Conservation (phyloP, 2,113 vertebrate genomes). For the Hepsetus odoe region DNA sequence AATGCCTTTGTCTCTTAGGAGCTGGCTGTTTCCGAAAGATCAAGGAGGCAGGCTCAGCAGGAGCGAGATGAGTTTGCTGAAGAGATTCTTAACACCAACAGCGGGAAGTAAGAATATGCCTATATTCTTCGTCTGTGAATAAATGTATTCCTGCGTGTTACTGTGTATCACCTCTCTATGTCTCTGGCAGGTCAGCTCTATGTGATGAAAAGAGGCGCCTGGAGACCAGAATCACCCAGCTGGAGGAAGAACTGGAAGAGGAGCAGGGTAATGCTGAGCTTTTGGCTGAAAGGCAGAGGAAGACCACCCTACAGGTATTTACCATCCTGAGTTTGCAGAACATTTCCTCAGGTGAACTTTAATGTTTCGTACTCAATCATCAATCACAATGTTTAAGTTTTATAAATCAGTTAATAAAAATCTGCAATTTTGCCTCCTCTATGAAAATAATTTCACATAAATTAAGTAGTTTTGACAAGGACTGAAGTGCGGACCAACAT, state of each 20-base stretch:
- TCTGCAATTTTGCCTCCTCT: too few species aligned
- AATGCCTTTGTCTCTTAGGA: constrained; percentile 70
- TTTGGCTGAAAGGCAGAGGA: constrained; percentile 81
- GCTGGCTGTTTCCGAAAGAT: constrained; percentile 81
- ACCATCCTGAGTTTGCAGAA: background rate
- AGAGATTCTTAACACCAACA: constrained; percentile 81
- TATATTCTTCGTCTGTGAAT: background rate
- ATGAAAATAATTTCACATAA: too few species aligned
- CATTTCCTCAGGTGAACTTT: background rate
- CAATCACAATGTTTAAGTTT: too few species aligned
- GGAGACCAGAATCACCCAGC: constrained; percentile 80
- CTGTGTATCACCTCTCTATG: background rate
- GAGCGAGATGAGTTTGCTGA: constrained; percentile 86
- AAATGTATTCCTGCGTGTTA: constrained; percentile 22
- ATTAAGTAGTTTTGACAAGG: too few species aligned
- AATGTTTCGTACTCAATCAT: too few species aligned
- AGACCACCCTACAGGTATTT: constrained; percentile 80
- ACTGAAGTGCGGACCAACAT: too few species aligned
- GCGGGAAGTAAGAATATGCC: constrained; percentile 81
- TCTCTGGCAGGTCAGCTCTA: constrained; percentile 70
- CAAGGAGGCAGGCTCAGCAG: constrained; percentile 85
- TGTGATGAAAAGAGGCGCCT: constrained; percentile 86
- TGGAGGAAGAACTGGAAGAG: constrained; percentile 90
- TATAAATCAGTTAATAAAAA: too few species aligned
- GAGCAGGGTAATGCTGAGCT: constrained; percentile 85